Conservation (phyloP, 2,888 invertebrate genomes). For the Acronicta aceris region DNA sequence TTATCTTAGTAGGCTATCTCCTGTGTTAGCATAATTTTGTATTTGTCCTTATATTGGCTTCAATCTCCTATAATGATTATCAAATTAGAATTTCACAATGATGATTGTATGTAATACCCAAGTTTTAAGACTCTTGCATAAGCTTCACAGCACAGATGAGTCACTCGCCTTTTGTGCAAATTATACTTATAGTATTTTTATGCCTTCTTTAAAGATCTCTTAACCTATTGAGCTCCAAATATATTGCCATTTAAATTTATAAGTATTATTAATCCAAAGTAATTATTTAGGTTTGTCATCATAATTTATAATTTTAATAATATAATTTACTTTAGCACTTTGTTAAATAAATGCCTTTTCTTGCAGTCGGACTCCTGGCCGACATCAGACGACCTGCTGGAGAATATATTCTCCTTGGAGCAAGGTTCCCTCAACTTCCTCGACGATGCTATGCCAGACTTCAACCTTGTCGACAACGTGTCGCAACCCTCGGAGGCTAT, state of each 20-base stretch:
- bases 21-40: too few relatives aligned
- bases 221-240: not conserved
- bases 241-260: too few relatives aligned
- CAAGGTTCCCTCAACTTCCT: slow-evolving; percentile 90
- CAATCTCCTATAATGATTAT: too few relatives aligned
- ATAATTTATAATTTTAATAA: not conserved
- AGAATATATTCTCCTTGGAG: slow-evolving; percentile 92
- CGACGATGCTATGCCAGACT: slow-evolving; percentile 86
- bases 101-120: not conserved
- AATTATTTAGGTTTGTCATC: too few relatives aligned
- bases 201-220: not conserved
- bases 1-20: too few relatives aligned
- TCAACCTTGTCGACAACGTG: slow-evolving; percentile 75
- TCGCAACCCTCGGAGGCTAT: slow-evolving; percentile 76
- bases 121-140: not conserved
- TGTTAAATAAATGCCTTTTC: slow-evolving; percentile 3
- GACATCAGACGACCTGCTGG: slow-evolving; percentile 90
- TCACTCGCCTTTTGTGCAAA: not conserved
- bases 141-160: not conserved
- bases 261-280: too few relatives aligned
- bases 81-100: too few relatives aligned
- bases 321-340: too few relatives aligned
- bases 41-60: too few relatives aligned
- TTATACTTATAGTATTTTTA: too few relatives aligned
- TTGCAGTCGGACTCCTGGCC: slow-evolving; percentile 84